phyloP scores from a whole-genome alignment of 2,888 invertebrate species.

The Sinodicranocentrus sp. region DNA sequence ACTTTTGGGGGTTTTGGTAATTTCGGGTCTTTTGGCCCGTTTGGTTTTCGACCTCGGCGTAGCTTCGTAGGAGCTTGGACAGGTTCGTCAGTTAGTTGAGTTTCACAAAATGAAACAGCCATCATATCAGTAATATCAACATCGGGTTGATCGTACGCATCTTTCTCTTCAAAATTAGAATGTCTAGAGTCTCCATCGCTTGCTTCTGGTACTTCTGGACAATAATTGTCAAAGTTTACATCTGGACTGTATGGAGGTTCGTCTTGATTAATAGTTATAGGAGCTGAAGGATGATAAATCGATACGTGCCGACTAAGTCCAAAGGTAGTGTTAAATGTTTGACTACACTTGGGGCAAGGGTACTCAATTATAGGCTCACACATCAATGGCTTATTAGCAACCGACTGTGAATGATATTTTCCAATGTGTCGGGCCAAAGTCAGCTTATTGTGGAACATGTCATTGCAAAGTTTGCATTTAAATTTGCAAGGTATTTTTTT shows the following conservation, averaged over 20 bases:
- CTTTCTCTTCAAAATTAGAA: not conserved
- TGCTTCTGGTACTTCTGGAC: not conserved
- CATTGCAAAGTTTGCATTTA: slow-evolving; percentile 36
- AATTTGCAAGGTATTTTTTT: slow-evolving; percentile 50
- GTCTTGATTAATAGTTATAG: not conserved
- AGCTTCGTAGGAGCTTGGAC: not conserved
- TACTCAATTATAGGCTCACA: slow-evolving; percentile 30
- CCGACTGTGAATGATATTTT: not conserved
- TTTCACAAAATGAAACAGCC: slow-evolving; percentile 34
- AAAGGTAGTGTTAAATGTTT: slow-evolving; percentile 53
- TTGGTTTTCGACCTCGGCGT: not conserved
- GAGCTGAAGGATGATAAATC: slow-evolving; percentile 30
- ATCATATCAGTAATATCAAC: slow-evolving; percentile 23
- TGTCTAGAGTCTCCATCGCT: no score
- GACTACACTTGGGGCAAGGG: slow-evolving; percentile 50
- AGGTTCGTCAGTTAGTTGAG: slow-evolving; percentile 20
- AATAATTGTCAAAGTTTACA: no score
- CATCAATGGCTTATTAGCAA: not conserved
- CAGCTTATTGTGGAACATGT: slow-evolving; percentile 45
- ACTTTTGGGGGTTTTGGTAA: not conserved
- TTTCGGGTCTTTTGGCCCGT: not conserved
- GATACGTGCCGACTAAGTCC: slow-evolving; percentile 31
- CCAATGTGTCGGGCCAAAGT: slow-evolving; percentile 29
- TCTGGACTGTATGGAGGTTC: not conserved
- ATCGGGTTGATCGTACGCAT: slow-evolving; percentile 8